Conservation (phyloP, 2,797 vertebrate species). For the Falco berigora region DNA sequence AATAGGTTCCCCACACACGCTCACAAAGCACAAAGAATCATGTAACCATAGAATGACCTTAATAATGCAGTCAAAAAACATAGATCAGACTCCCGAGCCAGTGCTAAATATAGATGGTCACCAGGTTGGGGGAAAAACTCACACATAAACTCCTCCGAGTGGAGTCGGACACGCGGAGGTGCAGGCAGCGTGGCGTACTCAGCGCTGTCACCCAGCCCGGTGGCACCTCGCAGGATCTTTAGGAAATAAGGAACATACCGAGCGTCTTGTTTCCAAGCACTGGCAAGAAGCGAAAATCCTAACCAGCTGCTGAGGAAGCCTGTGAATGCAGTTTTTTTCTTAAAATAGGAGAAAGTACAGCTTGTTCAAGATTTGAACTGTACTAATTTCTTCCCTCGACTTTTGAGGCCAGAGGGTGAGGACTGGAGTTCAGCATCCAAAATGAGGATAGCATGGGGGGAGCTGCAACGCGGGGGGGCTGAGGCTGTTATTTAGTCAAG, state of each 20-base stretch:
- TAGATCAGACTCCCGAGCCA: neutral
- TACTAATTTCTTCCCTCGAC: neutral
- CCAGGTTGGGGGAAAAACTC: neutral
- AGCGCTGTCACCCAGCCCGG: neutral
- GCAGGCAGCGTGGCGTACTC: neutral
- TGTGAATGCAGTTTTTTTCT: neutral
- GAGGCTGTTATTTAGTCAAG: neutral
- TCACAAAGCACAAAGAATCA: neutral
- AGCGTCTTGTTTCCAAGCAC: neutral
- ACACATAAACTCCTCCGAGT: neutral
- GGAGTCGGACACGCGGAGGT: accelerated
- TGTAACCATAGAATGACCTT: neutral
- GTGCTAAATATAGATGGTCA: neutral
- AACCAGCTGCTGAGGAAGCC: neutral
- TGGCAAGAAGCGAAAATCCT: neutral
- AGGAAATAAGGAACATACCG: neutral
- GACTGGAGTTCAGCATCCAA: neutral
- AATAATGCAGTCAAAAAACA: neutral
- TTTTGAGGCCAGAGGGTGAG: neutral
- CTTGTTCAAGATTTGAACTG: neutral
- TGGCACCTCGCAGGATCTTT: neutral
- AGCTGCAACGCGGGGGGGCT: neutral
- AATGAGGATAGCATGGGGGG: no score
- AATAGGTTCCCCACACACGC: neutral
- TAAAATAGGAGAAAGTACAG: neutral